These are phyloP conservation scores for Esox niger DNA, from an alignment of 2,113 vertebrate species.

Conservation along the genomic window DNA sequence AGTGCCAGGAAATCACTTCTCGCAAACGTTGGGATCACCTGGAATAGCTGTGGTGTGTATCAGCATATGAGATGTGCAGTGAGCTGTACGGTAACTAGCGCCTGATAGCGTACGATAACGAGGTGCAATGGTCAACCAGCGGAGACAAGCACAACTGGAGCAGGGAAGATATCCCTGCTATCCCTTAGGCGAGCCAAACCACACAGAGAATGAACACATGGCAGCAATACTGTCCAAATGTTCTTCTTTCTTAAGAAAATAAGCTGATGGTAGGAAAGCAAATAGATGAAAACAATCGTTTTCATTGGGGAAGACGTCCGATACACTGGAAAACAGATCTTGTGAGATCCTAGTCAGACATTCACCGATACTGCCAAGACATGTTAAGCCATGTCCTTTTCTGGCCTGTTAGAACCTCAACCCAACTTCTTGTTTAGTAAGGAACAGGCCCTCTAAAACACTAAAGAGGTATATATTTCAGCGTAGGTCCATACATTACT, in stretches of 20 bases:
- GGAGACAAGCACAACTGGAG: background rate
- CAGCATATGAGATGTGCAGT: background rate
- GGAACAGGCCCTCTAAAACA: too few species aligned
- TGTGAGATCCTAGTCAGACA: background rate
- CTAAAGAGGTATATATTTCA: too few species aligned
- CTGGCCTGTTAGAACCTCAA: background rate
- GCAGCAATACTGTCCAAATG: slow-evolving; percentile 10
- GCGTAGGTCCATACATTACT: too few species aligned
- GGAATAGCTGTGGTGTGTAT: background rate
- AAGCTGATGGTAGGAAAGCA: slow-evolving; percentile 1
- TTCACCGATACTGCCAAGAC: background rate
- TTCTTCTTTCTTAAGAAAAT: background rate
- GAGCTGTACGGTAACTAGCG: background rate
- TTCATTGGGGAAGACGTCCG: slow-evolving; percentile 6
- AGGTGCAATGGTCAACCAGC: slow-evolving; percentile 6
- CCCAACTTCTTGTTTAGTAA: too few species aligned
- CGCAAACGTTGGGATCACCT: background rate
- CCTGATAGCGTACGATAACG: background rate
- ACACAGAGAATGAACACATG: slow-evolving; percentile 9
- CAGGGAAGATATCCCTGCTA: background rate
- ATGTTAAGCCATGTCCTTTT: background rate
- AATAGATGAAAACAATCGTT: slow-evolving; percentile 1
- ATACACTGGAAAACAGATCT: slow-evolving; percentile 5
- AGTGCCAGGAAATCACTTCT: background rate
- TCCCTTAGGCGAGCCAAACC: background rate